Percentiles rank a stretch among this genome's conserved stretches.
phyloP scores from a whole-genome alignment of 2,113 vertebrate species.

The Paedocypris sp. region DNA sequence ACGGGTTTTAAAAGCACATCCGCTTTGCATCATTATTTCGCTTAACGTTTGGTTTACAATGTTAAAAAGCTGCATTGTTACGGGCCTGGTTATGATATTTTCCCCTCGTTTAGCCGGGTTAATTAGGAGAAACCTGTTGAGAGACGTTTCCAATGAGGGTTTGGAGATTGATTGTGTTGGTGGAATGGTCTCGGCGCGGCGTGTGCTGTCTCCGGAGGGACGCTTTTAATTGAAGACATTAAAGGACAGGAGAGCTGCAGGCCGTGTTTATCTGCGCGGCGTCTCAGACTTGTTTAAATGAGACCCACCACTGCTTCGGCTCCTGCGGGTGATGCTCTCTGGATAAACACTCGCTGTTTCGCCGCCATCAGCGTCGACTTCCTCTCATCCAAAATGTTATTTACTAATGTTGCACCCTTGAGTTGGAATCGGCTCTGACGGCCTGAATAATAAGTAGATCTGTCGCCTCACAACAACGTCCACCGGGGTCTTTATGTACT shows the following conservation, averaged over 20 bases:
- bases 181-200: conserved; percentile 54
- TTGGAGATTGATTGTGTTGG: conserved; percentile 64
- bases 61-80: conserved; percentile 19
- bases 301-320: conserved; percentile 62
- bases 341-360: conserved; percentile 48
- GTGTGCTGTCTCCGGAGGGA: conserved; percentile 62
- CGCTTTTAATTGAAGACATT: conserved; percentile 75
- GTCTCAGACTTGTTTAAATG: conserved; percentile 70
- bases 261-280: conserved; percentile 69
- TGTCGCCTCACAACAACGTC: too few relatives aligned
- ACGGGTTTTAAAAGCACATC: too few relatives aligned
- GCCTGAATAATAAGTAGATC: conserved; percentile 40
- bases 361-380: conserved; percentile 47
- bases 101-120: conserved; percentile 54
- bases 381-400: conserved; percentile 63
- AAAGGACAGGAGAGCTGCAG: conserved; percentile 58
- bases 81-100: conserved; percentile 12
- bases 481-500: too few relatives aligned
- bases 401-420: conserved; percentile 56
- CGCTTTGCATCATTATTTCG: too few relatives aligned
- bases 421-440: conserved; percentile 52
- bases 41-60: too few relatives aligned
- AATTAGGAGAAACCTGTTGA: conserved; percentile 72
- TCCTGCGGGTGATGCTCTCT: conserved; percentile 54
- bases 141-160: conserved; percentile 66